Conservation (phyloP, 1,140 invertebrate genomes). For the Pseudachorutes palmiensis region DNA sequence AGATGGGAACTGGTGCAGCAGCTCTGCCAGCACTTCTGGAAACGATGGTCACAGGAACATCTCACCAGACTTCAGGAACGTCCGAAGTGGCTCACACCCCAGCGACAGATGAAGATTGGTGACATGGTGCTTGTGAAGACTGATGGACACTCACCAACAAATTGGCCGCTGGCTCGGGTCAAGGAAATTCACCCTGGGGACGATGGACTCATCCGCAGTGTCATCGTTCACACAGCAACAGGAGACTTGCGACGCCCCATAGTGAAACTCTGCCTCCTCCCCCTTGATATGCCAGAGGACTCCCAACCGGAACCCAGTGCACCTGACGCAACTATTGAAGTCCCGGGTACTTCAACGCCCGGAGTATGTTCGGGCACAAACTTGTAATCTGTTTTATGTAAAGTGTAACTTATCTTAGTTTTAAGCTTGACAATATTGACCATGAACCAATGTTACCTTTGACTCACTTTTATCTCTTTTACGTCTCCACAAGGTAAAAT, state of each 20-base stretch:
- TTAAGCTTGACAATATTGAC: too few relatives aligned
- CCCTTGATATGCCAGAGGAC: background rate
- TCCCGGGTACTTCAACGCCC: too few relatives aligned
- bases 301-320: background rate
- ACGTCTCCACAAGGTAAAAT: too few relatives aligned
- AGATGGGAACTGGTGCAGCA: slow-evolving; percentile 21
- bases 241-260: background rate
- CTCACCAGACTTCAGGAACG: slow-evolving; percentile 9
- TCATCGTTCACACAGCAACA: slow-evolving; percentile 13
- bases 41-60: slow-evolving; percentile 39
- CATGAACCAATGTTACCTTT: too few relatives aligned
- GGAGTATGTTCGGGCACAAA: too few relatives aligned
- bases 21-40: slow-evolving; percentile 1
- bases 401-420: too few relatives aligned
- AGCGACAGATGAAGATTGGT: slow-evolving; percentile 7
- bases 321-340: too few relatives aligned
- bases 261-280: background rate
- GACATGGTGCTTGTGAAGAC: slow-evolving; percentile 38
- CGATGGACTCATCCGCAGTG: slow-evolving; percentile 38
- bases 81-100: slow-evolving; percentile 24
- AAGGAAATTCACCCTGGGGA: slow-evolving; percentile 36
- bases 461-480: too few relatives aligned
- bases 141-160: slow-evolving; percentile 34
- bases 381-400: too few relatives aligned
- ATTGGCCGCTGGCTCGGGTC: slow-evolving; percentile 41